These are phyloP conservation scores for Drosophila suboccidentalis DNA, from an alignment of 2,888 invertebrate species.

Conservation along the genomic window DNA sequence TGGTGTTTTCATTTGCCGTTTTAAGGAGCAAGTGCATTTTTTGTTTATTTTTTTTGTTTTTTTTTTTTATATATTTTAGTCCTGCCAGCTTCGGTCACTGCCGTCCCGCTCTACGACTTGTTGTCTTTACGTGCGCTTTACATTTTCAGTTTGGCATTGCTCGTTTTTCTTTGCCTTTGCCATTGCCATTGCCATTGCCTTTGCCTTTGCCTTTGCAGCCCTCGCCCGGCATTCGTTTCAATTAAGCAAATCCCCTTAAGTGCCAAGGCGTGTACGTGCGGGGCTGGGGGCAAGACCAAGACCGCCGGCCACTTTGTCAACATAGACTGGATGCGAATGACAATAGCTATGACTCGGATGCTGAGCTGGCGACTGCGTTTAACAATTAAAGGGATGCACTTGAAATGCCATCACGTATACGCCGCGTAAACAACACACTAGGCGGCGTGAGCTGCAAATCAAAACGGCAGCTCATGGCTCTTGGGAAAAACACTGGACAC, in stretches of 20 bases:
- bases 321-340: slow-evolving; percentile 40
- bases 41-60: slow-evolving; percentile 65
- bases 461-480: slow-evolving; percentile 40
- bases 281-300: slow-evolving; percentile 16
- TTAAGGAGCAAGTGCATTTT: slow-evolving; percentile 51
- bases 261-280: slow-evolving; percentile 76
- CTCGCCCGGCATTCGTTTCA: slow-evolving; percentile 75
- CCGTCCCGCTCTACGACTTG: slow-evolving; percentile 3
- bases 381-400: slow-evolving; percentile 79
- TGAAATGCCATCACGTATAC: slow-evolving; percentile 76
- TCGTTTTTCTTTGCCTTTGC: slow-evolving; percentile 40
- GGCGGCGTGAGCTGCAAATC: slow-evolving; percentile 43
- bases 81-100: neutral
- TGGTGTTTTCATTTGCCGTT: slow-evolving; percentile 37
- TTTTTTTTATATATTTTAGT: slow-evolving; percentile 46
- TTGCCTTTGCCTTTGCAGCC: slow-evolving; percentile 45
- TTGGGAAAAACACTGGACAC: slow-evolving; percentile 20
- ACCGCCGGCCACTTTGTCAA: slow-evolving; percentile 54
- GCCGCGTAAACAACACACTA: slow-evolving; percentile 60
- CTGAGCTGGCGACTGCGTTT: slow-evolving; percentile 44
- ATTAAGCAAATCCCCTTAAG: slow-evolving; percentile 83
- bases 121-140: slow-evolving; percentile 49
- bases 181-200: slow-evolving; percentile 48
- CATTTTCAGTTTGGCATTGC: slow-evolving; percentile 58
- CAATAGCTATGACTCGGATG: slow-evolving; percentile 37